Base-by-base conservation (phyloP, 2,888 invertebrate species). In the Eupithecia subfuscata region DNA sequence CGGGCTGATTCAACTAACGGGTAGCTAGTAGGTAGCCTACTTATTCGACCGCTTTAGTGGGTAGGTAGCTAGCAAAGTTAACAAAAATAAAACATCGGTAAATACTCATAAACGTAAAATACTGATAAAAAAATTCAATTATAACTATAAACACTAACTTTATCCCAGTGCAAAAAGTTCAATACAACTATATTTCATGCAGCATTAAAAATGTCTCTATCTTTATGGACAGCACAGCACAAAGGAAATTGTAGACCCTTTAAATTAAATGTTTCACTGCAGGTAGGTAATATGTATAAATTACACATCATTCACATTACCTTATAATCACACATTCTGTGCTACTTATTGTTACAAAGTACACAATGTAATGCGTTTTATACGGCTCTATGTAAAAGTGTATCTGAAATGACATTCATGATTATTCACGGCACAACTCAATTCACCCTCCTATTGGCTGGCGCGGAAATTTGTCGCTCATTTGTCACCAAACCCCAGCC, bases 401-500 rank as follows among this genome's bases (percentile, higher is more conserved):
- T 81, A 79, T 67, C 78, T 78, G 76, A 82, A 85, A 84, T 84
- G 82, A 83, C 83, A 86, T 83, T 85, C 81, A 78, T 83, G 82
- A 86, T 87, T 87, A 89, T 87, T 86, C 87, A 86, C 85, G 83
- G 81, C 79, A 84, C 84, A 83, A 68, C 67, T 84, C 83, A 86
- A 85, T 85, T 84, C 82, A 83, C 85, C 84, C 79, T 83, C 83
- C 81, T 78, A 93, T 94, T 95, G 94, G 94, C 81, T 82, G 85
- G 74, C 79, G 78, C 79, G 77, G 73, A 81, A 88, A 81, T 88
- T 88, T 95, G 94, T 95, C 95, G 92, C 91, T 91, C 93, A 91
- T 93, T 94, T 95, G 94, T 95, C 95, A 94, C 94, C 95, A 94
- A 94, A 85, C 86, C 75, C 80, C 88, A 75, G 79, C 94, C 94